A percentile compares a stretch with the other conserved stretches of the same genome.
phyloP scores from a whole-genome alignment of 2,888 invertebrate genomes.

The Entomobrya multifasciata region DNA sequence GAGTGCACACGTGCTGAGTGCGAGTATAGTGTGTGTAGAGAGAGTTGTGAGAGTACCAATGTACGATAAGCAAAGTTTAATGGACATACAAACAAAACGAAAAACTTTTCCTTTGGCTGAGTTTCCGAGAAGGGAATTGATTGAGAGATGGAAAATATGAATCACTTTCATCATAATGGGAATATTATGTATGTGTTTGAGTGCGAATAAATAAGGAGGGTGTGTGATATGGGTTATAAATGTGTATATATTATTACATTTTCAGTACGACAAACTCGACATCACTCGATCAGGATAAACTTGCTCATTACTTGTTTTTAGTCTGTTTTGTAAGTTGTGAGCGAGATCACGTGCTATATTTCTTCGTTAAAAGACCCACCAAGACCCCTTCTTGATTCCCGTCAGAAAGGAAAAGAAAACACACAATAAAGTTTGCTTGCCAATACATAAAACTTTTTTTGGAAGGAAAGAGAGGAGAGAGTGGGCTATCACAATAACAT shows the following conservation, averaged over 20 bases:
- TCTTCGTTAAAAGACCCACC: constrained; percentile 40
- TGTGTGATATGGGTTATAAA: background rate
- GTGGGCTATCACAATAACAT: too few relatives aligned
- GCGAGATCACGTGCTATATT: constrained; percentile 22
- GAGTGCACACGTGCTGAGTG: too few relatives aligned
- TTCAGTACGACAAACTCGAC: background rate
- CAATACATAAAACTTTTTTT: constrained; percentile 41
- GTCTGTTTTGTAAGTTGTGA: constrained; percentile 30
- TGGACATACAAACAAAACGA: background rate
- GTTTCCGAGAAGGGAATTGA: background rate
- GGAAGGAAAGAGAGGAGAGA: too few relatives aligned
- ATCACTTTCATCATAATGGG: background rate
- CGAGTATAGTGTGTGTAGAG: background rate
- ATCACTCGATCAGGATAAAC: background rate
- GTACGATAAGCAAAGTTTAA: background rate
- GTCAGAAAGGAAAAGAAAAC: constrained; percentile 1
- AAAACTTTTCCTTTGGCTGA: background rate
- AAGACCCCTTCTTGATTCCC: background rate
- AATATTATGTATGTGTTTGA: too few relatives aligned
- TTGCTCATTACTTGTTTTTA: background rate
- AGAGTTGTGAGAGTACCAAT: background rate
- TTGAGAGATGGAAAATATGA: background rate
- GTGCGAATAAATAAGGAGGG: background rate
- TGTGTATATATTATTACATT: background rate
- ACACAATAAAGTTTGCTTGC: constrained; percentile 28